Evolutionary conservation across 1,140 invertebrate genomes (phyloP), one percentile per base, ranked within the genome.

Genomic region (Manduca sexta): DNA sequence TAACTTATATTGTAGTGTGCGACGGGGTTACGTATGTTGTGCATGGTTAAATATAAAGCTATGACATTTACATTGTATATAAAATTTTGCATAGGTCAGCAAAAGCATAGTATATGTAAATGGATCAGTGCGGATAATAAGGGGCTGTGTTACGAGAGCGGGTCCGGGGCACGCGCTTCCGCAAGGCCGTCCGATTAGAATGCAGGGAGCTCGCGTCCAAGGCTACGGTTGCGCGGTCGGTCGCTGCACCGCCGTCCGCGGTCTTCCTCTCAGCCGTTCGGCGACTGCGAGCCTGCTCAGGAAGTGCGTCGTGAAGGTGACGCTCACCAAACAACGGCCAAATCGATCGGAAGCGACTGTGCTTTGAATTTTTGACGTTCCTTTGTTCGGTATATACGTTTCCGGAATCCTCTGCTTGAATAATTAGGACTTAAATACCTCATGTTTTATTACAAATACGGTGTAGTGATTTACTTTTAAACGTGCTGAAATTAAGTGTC

Each of bases 121-220:
- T 43, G 41, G 18, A 29, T 49, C 14, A 49, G 60, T 45, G 41
- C 40, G 37, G 47, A 63, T 59, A 56, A 70, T 68, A 65, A 69
- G 67, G 61, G 58, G 51, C 45, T 60, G 56, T 78, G 67, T 80
- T 82, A 81, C 69, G 81, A 84, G 77, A 84, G 53, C 74, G 56
- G 54, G 59, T 58, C 53, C 47, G 64, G 64, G 53, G 64, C 76
- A 75, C 72, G 70, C 75, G 68, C 75, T 83, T 84, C 77, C 75
- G 77, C 77, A 81, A 84, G 81, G 81, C 81, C 81, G 74, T 63
- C 49, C 60, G 72, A 81, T 84, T 84, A 85, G 74, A 78, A 85
- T 83, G 79, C 81, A 80, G 68, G 69, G 71, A 71, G 79, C 81
- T 81, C 74, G 75, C 79, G 74, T 70, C 79, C 81, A 84, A 84